Percentiles rank a stretch among this genome's conserved stretches.
These are phyloP conservation scores for Epizoanthus fatuus DNA, from an alignment of 92 coral and sea anemone species.

Conservation along the genomic window DNA sequence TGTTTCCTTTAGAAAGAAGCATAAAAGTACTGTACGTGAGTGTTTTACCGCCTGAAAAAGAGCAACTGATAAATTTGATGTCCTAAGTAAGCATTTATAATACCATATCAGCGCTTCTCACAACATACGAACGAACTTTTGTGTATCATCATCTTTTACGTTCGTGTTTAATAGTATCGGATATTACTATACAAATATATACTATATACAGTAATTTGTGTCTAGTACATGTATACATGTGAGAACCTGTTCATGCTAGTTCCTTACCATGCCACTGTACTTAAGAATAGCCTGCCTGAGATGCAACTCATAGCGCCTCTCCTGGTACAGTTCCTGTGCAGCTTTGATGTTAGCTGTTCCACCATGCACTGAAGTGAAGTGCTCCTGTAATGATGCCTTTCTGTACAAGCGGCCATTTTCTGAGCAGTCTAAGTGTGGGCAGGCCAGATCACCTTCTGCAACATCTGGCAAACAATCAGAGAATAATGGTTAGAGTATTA, in stretches of 20 bases:
- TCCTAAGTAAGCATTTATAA: too few species aligned
- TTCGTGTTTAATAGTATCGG: too few species aligned
- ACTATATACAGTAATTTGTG: too few species aligned
- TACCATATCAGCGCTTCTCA: too few species aligned
- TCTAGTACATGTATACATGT: too few species aligned
- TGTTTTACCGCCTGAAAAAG: too few species aligned
- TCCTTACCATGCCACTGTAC: constrained; percentile 6
- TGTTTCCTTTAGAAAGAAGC: constrained; percentile 3
- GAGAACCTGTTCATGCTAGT: neutral
- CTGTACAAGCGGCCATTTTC: neutral
- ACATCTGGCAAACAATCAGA: neutral
- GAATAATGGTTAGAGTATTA: neutral
- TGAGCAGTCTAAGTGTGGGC: neutral
- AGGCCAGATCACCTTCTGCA: constrained; percentile 6
- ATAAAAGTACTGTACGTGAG: too few species aligned
- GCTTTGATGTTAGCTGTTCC: constrained; percentile 5
- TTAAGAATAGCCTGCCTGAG: neutral
- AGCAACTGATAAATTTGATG: too few species aligned
- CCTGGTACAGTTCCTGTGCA: constrained; percentile 4
- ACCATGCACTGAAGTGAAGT: constrained; percentile 9
- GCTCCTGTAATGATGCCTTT: neutral
- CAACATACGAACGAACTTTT: too few species aligned
- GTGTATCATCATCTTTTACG: too few species aligned
- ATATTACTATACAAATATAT: too few species aligned
- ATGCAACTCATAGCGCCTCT: neutral